Evolutionary conservation across 2,888 invertebrate genomes (phyloP).

Genomic region (Troides helena): DNA sequence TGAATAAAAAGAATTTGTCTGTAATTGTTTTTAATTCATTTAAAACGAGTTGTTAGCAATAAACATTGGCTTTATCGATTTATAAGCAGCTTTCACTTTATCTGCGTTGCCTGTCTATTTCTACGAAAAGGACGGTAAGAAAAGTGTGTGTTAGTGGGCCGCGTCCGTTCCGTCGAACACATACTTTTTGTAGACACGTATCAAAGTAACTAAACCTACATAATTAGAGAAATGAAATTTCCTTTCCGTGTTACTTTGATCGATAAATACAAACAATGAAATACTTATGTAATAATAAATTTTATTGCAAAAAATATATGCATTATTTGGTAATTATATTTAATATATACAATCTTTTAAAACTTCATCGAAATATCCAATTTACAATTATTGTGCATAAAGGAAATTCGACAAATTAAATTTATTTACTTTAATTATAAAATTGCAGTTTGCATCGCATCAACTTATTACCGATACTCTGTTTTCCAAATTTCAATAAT

Average conservation of each 20-base stretch:
- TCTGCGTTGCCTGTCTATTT: conserved; percentile 72
- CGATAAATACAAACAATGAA: conserved; percentile 1
- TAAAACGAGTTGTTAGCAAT: conserved; percentile 44
- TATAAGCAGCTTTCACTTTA: conserved; percentile 77
- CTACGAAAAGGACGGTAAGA: conserved; percentile 78
- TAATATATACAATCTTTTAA: not conserved
- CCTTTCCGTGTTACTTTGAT: conserved; percentile 20
- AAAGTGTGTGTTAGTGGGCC: conserved; percentile 76
- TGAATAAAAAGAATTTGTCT: not conserved
- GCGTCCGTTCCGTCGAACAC: conserved; percentile 65
- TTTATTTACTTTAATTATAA: not conserved
- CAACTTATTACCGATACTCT: too few species aligned
- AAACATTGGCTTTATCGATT: conserved; percentile 70
- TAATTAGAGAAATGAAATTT: conserved; percentile 65
- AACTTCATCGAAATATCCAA: too few species aligned
- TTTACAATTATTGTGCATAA: not conserved
- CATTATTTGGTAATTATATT: conserved; percentile 14
- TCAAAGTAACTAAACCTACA: conserved; percentile 59
- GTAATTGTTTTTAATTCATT: not conserved
- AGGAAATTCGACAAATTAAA: not conserved
- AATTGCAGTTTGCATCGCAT: too few species aligned
- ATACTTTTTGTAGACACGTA: conserved; percentile 62
- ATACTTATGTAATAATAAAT: not conserved
- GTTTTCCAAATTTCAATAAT: too few species aligned
- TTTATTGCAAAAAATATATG: not conserved